Percentiles rank a stretch among this genome's conserved stretches.
These are phyloP conservation scores for Geotrupes spiniger DNA, from an alignment of 2,888 invertebrate genomes.

Conservation along the genomic window DNA sequence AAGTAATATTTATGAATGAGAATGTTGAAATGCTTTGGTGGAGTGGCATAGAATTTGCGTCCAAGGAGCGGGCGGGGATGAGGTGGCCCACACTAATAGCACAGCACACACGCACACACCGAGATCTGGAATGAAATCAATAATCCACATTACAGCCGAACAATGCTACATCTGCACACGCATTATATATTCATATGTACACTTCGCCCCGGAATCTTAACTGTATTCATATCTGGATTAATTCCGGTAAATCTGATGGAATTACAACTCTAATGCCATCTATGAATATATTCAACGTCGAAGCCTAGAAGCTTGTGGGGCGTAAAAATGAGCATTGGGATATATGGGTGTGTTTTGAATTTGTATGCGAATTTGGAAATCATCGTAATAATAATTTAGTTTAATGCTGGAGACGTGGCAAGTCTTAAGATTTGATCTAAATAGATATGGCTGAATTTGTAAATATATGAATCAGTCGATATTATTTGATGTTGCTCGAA, in stretches of 20 bases:
- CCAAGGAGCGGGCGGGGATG: slow-evolving; percentile 28
- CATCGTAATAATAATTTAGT: too few relatives aligned
- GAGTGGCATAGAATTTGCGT: slow-evolving; percentile 25
- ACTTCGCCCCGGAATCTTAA: slow-evolving; percentile 19
- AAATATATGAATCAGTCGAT: too few relatives aligned
- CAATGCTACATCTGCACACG: slow-evolving; percentile 44
- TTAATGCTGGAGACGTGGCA: too few relatives aligned
- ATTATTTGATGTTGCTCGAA: too few relatives aligned
- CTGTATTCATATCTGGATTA: slow-evolving; percentile 20
- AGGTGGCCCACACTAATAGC: slow-evolving; percentile 33
- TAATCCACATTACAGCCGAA: slow-evolving; percentile 39
- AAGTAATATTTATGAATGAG: too few relatives aligned
- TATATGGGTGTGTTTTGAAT: too few relatives aligned
- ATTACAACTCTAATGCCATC: slow-evolving; percentile 19
- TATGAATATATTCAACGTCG: slow-evolving; percentile 16
- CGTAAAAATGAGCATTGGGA: too few relatives aligned
- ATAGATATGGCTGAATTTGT: too few relatives aligned
- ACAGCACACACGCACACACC: slow-evolving; percentile 32
- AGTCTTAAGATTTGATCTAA: too few relatives aligned
- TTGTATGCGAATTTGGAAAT: too few relatives aligned
- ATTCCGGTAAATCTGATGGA: slow-evolving; percentile 20
- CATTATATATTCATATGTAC: slow-evolving; percentile 42
- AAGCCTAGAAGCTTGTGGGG: not conserved
- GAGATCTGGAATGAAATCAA: slow-evolving; percentile 34
- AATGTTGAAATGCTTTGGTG: slow-evolving; percentile 23